Conservation (phyloP, 2,888 invertebrate genomes). For the Macrophya annulata region DNA sequence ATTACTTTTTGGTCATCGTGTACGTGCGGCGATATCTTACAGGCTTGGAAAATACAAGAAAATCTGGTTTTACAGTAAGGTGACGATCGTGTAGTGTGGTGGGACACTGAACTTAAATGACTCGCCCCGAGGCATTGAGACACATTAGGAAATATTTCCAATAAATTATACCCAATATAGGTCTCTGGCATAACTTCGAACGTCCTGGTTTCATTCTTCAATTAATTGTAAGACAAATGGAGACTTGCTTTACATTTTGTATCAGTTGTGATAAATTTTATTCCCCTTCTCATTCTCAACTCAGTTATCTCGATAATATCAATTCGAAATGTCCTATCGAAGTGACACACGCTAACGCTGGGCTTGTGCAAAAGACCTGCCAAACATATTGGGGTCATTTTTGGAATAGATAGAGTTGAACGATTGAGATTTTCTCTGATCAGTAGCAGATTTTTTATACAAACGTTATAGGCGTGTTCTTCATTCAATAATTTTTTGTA, state of each 20-base stretch:
- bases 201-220: conserved; percentile 41
- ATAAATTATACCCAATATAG: conserved; percentile 42
- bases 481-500: not conserved
- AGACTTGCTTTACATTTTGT: not conserved
- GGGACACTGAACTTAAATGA: conserved; percentile 40
- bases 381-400: not conserved
- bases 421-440: not conserved
- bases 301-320: not conserved
- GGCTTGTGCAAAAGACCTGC: not conserved
- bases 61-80: conserved; percentile 52
- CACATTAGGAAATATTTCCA: conserved; percentile 47
- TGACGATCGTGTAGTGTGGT: conserved; percentile 24
- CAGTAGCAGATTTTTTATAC: not conserved
- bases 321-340: not conserved
- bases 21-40: not conserved
- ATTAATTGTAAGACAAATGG: not conserved
- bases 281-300: not conserved
- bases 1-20: conserved; percentile 24
- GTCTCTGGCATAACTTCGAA: conserved; percentile 32
- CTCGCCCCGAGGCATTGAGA: conserved; percentile 33
- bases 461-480: not conserved
- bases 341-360: not conserved
- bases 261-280: not conserved
- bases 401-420: not conserved
- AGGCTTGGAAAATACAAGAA: conserved; percentile 37